Percentiles rank a stretch among this genome's conserved stretches.
phyloP scores from a whole-genome alignment of 2,113 vertebrate species.

The Protobothrops flavoviridis region DNA sequence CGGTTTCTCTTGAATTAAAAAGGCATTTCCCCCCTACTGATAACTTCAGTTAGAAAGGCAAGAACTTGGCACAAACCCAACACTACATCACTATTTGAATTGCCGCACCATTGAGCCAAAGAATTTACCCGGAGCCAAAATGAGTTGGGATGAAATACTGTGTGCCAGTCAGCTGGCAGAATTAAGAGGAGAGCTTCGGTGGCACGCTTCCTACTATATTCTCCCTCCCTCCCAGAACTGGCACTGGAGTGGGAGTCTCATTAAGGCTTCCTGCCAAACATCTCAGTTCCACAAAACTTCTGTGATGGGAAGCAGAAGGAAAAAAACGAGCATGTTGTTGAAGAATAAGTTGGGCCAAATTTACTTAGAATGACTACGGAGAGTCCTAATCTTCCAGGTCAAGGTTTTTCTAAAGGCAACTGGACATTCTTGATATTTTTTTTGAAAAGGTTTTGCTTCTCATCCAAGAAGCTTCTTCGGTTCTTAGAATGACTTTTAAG shows the following conservation, averaged over 20 bases:
- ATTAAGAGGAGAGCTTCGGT: slow-evolving; percentile 23
- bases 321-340: slow-evolving; percentile 16
- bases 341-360: slow-evolving; percentile 42
- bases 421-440: neutral
- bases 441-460: neutral
- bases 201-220: slow-evolving; percentile 11
- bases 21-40: neutral
- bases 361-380: slow-evolving; percentile 28
- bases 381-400: neutral
- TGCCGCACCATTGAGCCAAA: slow-evolving; percentile 19
- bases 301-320: neutral
- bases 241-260: slow-evolving; percentile 19
- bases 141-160: neutral
- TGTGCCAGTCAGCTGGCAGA: slow-evolving; percentile 37
- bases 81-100: neutral
- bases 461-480: neutral
- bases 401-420: neutral
- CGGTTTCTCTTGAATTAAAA: slow-evolving; percentile 4
- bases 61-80: neutral
- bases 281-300: slow-evolving; percentile 47
- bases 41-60: slow-evolving; percentile 24
- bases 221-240: slow-evolving; percentile 16
- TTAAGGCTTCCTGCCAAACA: slow-evolving; percentile 29
- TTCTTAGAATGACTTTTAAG: neutral
- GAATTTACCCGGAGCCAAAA: slow-evolving; percentile 30